A percentile compares a stretch with the other conserved stretches of the same genome.
Conservation (phyloP, 2,797 vertebrate species). For the Labeo calbasu region DNA sequence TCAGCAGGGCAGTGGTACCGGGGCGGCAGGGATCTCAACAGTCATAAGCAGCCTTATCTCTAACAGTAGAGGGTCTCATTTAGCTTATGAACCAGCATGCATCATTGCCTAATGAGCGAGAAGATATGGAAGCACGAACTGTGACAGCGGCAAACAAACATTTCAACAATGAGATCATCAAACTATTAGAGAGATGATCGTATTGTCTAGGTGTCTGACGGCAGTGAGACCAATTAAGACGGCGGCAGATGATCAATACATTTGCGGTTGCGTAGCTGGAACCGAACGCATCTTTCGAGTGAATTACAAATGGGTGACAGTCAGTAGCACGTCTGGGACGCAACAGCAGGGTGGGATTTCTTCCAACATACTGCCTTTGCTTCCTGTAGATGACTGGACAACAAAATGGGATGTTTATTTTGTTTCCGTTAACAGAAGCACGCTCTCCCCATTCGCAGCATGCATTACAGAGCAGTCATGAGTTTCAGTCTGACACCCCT, state of each 20-base stretch:
- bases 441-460: constrained; percentile 42
- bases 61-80: constrained; percentile 33
- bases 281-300: not conserved
- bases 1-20: constrained; percentile 28
- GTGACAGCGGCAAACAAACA: constrained; percentile 26
- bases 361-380: constrained; percentile 25
- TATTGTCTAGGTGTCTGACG: not conserved
- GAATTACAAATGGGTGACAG: constrained; percentile 27
- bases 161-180: constrained; percentile 8
- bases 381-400: constrained; percentile 31
- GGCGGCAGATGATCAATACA: not conserved
- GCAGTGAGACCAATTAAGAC: constrained; percentile 4
- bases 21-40: constrained; percentile 17
- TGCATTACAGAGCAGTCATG: constrained; percentile 52
- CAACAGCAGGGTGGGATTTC: constrained; percentile 22
- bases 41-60: constrained; percentile 37
- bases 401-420: constrained; percentile 43
- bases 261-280: not conserved
- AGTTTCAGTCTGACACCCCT: constrained; percentile 65
- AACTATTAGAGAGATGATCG: constrained; percentile 17
- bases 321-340: constrained; percentile 28
- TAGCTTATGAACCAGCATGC: constrained; percentile 27
- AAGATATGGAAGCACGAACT: not conserved
- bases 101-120: constrained; percentile 26
- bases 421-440: constrained; percentile 51